Conservation (phyloP, 2,797 vertebrate genomes). For the Paramormyrops hopkinsi region DNA sequence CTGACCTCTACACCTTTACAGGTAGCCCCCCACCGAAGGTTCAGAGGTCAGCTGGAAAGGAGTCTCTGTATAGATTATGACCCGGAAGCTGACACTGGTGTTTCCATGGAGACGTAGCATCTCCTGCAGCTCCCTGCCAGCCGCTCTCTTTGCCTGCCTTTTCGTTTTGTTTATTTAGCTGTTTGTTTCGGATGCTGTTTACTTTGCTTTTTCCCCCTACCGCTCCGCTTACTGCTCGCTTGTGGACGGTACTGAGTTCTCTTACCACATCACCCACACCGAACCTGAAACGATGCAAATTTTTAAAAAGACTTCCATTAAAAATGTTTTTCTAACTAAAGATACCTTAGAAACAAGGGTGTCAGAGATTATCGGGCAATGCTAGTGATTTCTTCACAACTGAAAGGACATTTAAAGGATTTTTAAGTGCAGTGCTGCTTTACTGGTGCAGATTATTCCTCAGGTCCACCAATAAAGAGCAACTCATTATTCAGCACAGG, state of each 20-base stretch:
- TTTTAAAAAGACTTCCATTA: not conserved
- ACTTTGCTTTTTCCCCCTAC: not conserved
- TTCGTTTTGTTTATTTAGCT: not conserved
- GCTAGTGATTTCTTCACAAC: not conserved
- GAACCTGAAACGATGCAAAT: not conserved
- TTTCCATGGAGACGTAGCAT: not conserved
- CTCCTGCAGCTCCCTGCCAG: not conserved
- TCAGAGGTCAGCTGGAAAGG: not conserved
- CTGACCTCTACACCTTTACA: not conserved
- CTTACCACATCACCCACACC: not conserved
- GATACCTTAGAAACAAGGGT: not conserved
- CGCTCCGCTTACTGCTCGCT: not conserved
- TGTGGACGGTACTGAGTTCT: not conserved
- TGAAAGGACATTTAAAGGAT: not conserved
- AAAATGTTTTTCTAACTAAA: not conserved
- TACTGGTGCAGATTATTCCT: not conserved
- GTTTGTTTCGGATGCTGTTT: not conserved
- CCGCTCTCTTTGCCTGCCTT: not conserved
- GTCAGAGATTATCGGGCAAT: not conserved
- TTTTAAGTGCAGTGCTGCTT: not conserved
- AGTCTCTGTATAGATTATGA: not conserved
- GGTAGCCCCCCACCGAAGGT: not conserved
- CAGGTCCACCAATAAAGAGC: not conserved
- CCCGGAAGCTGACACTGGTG: not conserved
- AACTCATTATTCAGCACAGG: not conserved